A percentile compares a stretch with the other conserved stretches of the same genome.
Evolutionary conservation across 1,140 invertebrate species (phyloP).

Genomic region (Dendroctonus valens): DNA sequence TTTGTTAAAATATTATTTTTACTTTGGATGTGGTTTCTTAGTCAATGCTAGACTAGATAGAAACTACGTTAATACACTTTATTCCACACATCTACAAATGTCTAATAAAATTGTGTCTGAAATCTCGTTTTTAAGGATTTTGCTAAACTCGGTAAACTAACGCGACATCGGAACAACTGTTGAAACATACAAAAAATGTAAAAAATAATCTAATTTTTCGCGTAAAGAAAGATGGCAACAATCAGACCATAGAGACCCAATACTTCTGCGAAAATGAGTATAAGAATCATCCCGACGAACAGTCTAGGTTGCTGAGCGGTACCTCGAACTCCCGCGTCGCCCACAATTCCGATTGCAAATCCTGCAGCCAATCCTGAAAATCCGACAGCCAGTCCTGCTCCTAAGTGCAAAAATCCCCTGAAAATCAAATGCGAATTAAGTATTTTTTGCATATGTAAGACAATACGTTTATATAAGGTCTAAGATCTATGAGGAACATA

Average conservation of each 20-base stretch:
- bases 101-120: no score
- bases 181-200: background rate
- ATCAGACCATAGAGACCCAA: conserved; percentile 99
- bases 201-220: conserved; percentile 56
- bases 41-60: no score
- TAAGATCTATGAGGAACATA: no score
- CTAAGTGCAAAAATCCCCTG: conserved; percentile 96
- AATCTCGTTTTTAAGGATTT: no score
- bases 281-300: conserved; percentile 99
- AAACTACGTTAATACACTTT: no score
- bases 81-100: no score
- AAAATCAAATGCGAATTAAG: conserved; percentile 44
- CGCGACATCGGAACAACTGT: no score
- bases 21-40: no score
- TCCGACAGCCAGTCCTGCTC: conserved; percentile 95
- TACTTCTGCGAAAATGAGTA: conserved; percentile 99
- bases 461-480: no score
- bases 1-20: no score
- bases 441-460: no score
- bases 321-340: conserved; percentile 97
- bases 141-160: no score
- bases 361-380: conserved; percentile 97
- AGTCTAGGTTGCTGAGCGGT: conserved; percentile 98
- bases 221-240: conserved; percentile 97
- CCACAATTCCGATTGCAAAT: conserved; percentile 98